A percentile compares a stretch with the other conserved stretches of the same genome.
Evolutionary conservation across 2,797 vertebrate genomes (phyloP).

Genomic region (Anguilla marmorata): DNA sequence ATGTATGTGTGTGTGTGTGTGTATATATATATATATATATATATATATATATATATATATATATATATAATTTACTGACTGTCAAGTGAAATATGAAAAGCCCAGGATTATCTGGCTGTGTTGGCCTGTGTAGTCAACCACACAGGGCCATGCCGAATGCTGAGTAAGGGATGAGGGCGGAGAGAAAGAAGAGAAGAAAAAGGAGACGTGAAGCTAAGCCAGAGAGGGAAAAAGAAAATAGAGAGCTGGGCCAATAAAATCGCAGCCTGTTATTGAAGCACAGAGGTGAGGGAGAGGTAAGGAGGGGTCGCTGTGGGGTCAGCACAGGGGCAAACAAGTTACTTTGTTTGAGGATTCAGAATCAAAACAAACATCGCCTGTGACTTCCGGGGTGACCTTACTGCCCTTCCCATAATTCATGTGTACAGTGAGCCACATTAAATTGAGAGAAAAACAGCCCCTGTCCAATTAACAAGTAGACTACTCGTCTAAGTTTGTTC

Average conservation of each 20-base stretch:
- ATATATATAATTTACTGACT: conserved; percentile 1
- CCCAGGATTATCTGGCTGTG: conserved; percentile 35
- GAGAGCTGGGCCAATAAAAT: conserved; percentile 50
- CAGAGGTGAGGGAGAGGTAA: conserved; percentile 53
- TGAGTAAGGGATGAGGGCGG: conserved; percentile 67
- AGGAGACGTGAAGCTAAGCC: conserved; percentile 1
- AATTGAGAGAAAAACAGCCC: not conserved
- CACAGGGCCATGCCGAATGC: conserved; percentile 68
- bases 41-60: too few relatives aligned
- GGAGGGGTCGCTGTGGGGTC: conserved; percentile 63
- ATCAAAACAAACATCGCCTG: conserved; percentile 66
- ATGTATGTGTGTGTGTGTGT: not conserved
- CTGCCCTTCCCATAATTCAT: conserved; percentile 61
- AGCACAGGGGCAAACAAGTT: conserved; percentile 60
- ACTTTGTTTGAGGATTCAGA: conserved; percentile 56
- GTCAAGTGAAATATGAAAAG: conserved; percentile 17
- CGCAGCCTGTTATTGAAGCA: conserved; percentile 56
- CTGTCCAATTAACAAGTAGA: not conserved
- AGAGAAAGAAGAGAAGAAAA: conserved; percentile 36
- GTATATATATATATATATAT: too few relatives aligned
- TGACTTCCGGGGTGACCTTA: conserved; percentile 59
- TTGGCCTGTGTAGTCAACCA: conserved; percentile 49
- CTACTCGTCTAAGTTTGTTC: not conserved
- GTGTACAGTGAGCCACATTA: conserved; percentile 16
- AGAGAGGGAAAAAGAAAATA: conserved; percentile 7